Evolutionary conservation across 2,888 invertebrate genomes (phyloP), one percentile per base, ranked within the genome.

Genomic region (Congeria kusceri): DNA sequence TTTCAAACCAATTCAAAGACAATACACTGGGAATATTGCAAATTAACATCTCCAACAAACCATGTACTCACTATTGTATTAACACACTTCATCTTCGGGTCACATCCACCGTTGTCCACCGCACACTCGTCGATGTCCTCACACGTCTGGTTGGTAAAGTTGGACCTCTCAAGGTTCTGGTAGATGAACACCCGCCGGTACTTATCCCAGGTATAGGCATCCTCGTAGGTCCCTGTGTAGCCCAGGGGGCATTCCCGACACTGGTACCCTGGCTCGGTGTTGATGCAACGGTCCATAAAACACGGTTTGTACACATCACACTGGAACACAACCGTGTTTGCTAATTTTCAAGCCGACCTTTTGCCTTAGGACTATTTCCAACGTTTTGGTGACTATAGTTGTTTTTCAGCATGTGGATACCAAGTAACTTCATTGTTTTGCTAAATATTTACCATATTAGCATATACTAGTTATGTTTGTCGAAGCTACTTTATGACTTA

Each of bases 31-130:
- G 15, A 39, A 39, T 9, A n/a, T 39, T 39, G 3, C 1, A 39
- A 39, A 13, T 39, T 7, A 15, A 39, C 3, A 39, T 13, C 11
- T 39, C 15, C 9, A 23, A 53, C 5, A 56, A 25, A 25, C n/a
- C 13, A 59, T 29, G 15, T 47, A 83, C 88, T 77, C 75, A 89
- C 90, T 4, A 78, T 61, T n/a, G 88, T 89, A 64, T 91, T 90
- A n/a, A 78, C 64, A 74, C 91, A 91, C 11, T 76, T 71, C 53
- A 87, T 77, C 27, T 85, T 80, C 0, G 70, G 25, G 63, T 89
- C 88, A 84, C 91, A 91, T n/a, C 89, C 87, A 0, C 89, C 89
- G 71, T 89, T 86, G 63, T 88, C 68, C 0, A 47, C 64, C 9
- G 72, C 65, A 75, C 89, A 90, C 69, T 88, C 88, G 28, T 88